Evolutionary conservation across 1,140 invertebrate species (phyloP), one percentile per base, ranked within the genome.

Genomic region (Ptiloglossa arizonensis): DNA sequence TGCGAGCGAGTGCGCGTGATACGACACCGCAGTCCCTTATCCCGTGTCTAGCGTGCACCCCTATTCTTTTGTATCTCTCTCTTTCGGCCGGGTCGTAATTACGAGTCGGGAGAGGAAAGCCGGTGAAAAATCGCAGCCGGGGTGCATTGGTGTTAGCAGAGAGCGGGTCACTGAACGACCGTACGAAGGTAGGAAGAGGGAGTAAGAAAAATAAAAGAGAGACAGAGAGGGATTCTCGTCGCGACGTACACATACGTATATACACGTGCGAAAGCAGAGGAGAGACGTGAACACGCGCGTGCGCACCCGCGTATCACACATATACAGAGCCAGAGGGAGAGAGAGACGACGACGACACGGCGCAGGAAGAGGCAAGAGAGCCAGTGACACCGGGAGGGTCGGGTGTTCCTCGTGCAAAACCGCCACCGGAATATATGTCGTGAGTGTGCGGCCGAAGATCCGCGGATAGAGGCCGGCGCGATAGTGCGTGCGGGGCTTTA

Each of bases 121-220:
- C 46, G 38, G 68, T 38, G 67, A 71, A 71, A 77, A 54, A 56
- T 77, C 68, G 46, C n/a, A 44, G 50, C n/a, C 35, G 59, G 11
- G 59, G 46, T 59, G n/a, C 11, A 29, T 57, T 35, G 57, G 69
- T 67, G 69, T 54, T 76, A 64, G 70, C 73, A 71, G 67, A 82
- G 68, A 83, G 71, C 66, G 80, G 85, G 82, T 87, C 76, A 87
- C 80, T 85, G 85, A 77, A 85, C 86, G 85, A 85, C 68, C 75
- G 77, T 80, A 75, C 67, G 82, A 72, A 76, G 69, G 57, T 70
- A 52, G 54, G 67, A 71, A 70, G 77, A 78, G 60, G 41, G 29
- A 70, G 48, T 46, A 27, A 54, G 70, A 22, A 62, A 63, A 68
- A 60, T 69, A 52, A 72, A 72, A 50, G 66, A 82, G 69, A 56